These are phyloP conservation scores for Platichthys flesus DNA, from an alignment of 2,113 vertebrate species.

Conservation along the genomic window DNA sequence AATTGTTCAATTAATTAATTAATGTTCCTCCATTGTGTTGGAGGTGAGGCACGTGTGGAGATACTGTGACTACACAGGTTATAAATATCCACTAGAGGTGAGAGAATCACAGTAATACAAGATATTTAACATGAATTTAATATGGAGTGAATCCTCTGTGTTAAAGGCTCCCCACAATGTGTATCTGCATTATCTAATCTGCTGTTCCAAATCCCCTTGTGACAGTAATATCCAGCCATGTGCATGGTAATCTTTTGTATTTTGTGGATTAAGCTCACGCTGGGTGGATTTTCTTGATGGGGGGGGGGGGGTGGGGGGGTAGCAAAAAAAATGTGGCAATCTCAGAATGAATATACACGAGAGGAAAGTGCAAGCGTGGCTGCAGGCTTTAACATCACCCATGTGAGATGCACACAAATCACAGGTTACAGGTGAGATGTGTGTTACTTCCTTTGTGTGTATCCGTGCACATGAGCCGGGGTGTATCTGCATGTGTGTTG, in stretches of 20 bases:
- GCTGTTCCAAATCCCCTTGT: slow-evolving; percentile 44
- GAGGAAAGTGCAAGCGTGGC: slow-evolving; percentile 1
- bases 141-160: neutral
- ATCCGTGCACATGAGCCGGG: neutral
- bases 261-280: slow-evolving; percentile 59
- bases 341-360: slow-evolving; percentile 48
- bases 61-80: neutral
- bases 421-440: slow-evolving; percentile 21
- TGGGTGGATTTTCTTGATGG: slow-evolving; percentile 65
- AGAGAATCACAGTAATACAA: neutral
- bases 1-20: too few relatives aligned
- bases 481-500: slow-evolving; percentile 24
- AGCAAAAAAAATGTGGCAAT: slow-evolving; percentile 24
- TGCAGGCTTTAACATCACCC: neutral
- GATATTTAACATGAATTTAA: neutral
- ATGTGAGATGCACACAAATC: neutral
- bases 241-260: slow-evolving; percentile 67
- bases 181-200: slow-evolving; percentile 41
- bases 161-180: neutral
- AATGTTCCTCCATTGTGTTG: too few relatives aligned
- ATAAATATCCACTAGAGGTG: neutral
- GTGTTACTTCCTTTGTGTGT: neutral
- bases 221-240: slow-evolving; percentile 47
- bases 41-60: too few relatives aligned
- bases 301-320: slow-evolving; percentile 17